These are phyloP conservation scores for Psylliodes chrysocephalus DNA, from an alignment of 2,888 invertebrate species.

Conservation along the genomic window DNA sequence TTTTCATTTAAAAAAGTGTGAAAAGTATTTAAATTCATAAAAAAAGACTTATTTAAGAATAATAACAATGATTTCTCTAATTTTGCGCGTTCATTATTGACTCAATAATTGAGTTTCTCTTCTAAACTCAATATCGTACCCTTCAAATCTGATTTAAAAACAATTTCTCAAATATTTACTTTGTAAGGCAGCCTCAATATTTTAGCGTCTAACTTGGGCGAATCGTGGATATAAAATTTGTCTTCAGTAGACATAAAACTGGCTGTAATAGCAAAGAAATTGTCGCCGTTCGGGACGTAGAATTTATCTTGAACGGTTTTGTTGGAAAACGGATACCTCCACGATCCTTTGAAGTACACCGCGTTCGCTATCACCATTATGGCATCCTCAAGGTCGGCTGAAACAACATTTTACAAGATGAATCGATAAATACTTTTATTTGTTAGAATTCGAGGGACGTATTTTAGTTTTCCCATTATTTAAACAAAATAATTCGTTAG, in stretches of 20 bases:
- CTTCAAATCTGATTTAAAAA: background rate
- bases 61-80: too few relatives aligned
- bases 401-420: too few relatives aligned
- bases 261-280: conserved; percentile 63
- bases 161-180: conserved; percentile 60
- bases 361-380: conserved; percentile 77
- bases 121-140: too few relatives aligned
- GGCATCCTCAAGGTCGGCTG: conserved; percentile 71
- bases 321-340: conserved; percentile 77
- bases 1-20: too few relatives aligned
- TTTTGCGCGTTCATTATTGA: too few relatives aligned
- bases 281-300: conserved; percentile 66
- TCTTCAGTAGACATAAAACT: conserved; percentile 71
- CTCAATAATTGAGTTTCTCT: too few relatives aligned
- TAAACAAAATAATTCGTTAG: too few relatives aligned
- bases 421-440: too few relatives aligned
- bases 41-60: too few relatives aligned
- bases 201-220: conserved; percentile 73
- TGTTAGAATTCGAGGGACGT: too few relatives aligned
- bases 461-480: too few relatives aligned
- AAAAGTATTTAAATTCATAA: too few relatives aligned
- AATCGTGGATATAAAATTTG: conserved; percentile 73
- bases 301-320: conserved; percentile 72
- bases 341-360: conserved; percentile 83
- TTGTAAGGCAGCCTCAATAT: conserved; percentile 79